Percentiles rank a stretch among this genome's conserved stretches.
phyloP scores from a whole-genome alignment of 2,797 vertebrate species.

The Sebastes ruberrimus region DNA sequence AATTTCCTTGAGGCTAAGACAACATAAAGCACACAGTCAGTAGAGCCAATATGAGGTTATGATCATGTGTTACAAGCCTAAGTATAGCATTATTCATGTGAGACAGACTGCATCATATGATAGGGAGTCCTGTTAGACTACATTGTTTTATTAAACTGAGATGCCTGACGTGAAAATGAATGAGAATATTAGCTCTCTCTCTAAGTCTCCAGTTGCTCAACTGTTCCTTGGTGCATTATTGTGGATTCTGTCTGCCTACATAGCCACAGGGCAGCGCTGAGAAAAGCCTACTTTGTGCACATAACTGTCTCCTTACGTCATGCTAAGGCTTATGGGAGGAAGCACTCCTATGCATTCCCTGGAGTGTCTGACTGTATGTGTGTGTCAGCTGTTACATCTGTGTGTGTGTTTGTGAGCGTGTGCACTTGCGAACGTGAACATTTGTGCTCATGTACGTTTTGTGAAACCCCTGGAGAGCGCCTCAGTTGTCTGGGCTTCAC shows the following conservation, averaged over 20 bases:
- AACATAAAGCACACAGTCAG: conserved; percentile 11
- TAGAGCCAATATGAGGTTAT: conserved; percentile 2
- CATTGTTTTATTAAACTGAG: conserved; percentile 33
- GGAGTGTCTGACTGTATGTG: conserved; percentile 37
- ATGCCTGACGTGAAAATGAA: conserved; percentile 6
- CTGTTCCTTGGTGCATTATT: conserved; percentile 46
- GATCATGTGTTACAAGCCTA: conserved; percentile 43
- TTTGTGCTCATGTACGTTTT: conserved; percentile 13
- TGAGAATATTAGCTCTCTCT: conserved; percentile 12
- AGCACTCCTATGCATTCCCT: conserved; percentile 64
- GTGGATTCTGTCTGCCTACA: conserved; percentile 58
- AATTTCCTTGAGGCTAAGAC: not conserved
- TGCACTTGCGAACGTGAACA: not conserved
- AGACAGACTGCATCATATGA: conserved; percentile 34
- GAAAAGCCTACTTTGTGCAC: conserved; percentile 69
- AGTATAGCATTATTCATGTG: conserved; percentile 38
- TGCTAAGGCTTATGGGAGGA: conserved; percentile 69
- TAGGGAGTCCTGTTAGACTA: conserved; percentile 3
- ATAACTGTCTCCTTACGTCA: conserved; percentile 77
- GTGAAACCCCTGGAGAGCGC: not conserved
- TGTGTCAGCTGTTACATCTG: conserved; percentile 29
- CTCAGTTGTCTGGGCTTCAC: not conserved
- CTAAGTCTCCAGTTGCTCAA: conserved; percentile 26
- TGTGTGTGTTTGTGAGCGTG: not conserved
- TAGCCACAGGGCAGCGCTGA: conserved; percentile 60